Evolutionary conservation across 2,797 vertebrate species (phyloP), one percentile per base, ranked within the genome.

Genomic region (Euphonia xanthogaster): DNA sequence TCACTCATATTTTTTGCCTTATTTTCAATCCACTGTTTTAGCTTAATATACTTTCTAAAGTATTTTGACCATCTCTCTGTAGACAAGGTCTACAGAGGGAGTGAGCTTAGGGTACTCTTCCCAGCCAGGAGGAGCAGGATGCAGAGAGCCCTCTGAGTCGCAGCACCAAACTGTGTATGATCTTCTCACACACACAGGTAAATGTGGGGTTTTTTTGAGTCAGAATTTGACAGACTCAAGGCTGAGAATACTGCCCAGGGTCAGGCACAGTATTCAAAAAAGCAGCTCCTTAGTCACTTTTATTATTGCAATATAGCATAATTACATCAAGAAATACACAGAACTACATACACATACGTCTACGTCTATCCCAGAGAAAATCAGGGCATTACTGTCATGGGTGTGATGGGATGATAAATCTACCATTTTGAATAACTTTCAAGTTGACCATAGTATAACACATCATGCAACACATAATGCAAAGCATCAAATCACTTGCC

Each of bases 11-110:
- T 50, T 84, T 78, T 70, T 83, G 14, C 35, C 57, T 79, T 78
- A 48, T 91, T 80, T 45, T 86, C 28, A 33, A 31, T 14, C 12
- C 12, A 63, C 48, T 79, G 45, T 31, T 54, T 87, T 33, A 88
- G 25, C 7, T 68, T 60, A 53, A 65, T 57, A 68, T 30, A 60
- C 12, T 67, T 96, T 21, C 23, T 67, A 53, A 81, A 86, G n/a
- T 63, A 85, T 86, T 93, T 60, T 75, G 54, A 71, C 10, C 8
- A 39, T n/a, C n/a, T n/a, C n/a, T n/a, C n/a, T n/a, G n/a, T n/a
- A n/a, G n/a, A 37, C 16, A 61, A 65, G 25, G 13, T 4, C 25
- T 62, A 37, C 16, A 87, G 30, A 81, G 12, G 10, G 30, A 63
- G 11, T 30, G 48, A 84, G 10, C 35, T 81, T 47, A 44, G 13